Evolutionary conservation across 1,140 invertebrate species (phyloP), one percentile per base, ranked within the genome.

Genomic region (Nylanderia fulva): DNA sequence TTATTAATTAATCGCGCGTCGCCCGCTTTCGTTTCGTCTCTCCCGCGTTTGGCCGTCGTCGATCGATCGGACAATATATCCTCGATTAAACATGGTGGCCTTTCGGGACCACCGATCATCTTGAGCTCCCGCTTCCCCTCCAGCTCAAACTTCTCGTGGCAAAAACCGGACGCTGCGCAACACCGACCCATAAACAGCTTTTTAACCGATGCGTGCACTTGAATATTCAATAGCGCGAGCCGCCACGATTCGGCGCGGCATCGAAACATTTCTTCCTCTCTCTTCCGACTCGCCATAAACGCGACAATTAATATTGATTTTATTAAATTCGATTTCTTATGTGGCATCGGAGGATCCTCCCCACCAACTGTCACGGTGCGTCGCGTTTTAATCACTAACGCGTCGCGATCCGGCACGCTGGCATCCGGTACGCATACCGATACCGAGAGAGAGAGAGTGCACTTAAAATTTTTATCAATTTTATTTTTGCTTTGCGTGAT

Each of bases 291-390:
- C 66, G 54, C 39, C 52, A 58, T 45, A 42, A 85, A 85, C 86
- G 87, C 85, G 86, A 90, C 92, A 93, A 94, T 94, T 94, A 94
- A 94, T 94, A 93, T 93, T 93, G 91, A 94, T 93, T 94, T 93
- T 93, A 93, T 94, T 93, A 93, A 93, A 91, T 91, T 72, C 83
- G 61, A 83, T 85, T 91, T 90, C 85, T 93, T 92, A 87, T 85
- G 60, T 11, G 21, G 24, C 60, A 66, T 68, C 85, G n/a, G n/a
- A 48, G 13, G n/a, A 13, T 48, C 45, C 45, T 48, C 56, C 80
- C 36, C 85, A 60, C 77, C 86, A 89, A 87, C 87, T 88, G 84
- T 87, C 85, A 85, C 84, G 71, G 58, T 66, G 77, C 42, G 24
- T 56, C 82, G 36, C 42, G n/a, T 52, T 77, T 61, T 64, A 64